Conservation (phyloP, 1,140 invertebrate species). For the Luehdorfia chinensis region DNA sequence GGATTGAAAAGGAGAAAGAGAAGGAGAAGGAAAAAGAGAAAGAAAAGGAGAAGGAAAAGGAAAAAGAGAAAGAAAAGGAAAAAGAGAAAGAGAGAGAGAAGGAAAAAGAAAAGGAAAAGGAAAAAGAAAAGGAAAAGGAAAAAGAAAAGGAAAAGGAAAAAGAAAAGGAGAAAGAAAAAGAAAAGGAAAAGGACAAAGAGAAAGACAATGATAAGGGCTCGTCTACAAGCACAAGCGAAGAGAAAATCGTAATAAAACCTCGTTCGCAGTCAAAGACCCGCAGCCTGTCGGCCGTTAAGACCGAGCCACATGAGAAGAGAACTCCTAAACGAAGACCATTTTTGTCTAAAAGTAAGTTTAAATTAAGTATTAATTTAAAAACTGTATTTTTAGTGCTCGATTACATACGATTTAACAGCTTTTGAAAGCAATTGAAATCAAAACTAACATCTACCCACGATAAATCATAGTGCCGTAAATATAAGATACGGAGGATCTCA, state of each 20-base stretch:
- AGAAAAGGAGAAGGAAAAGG: conserved; percentile 46
- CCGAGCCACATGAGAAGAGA: conserved; percentile 55
- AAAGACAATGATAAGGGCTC: conserved; percentile 43
- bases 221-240: conserved; percentile 40
- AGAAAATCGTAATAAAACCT: conserved; percentile 52
- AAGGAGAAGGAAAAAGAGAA: conserved; percentile 58
- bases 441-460: no score
- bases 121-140: conserved; percentile 44
- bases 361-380: not conserved
- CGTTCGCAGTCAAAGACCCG: conserved; percentile 61
- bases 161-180: conserved; percentile 58
- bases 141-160: conserved; percentile 43
- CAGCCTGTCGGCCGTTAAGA: conserved; percentile 42
- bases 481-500: no score
- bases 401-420: not conserved
- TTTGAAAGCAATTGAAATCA: no score
- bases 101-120: conserved; percentile 40
- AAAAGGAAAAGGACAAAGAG: conserved; percentile 44
- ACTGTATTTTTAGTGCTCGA: not conserved
- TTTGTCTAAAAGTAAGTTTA: conserved; percentile 53
- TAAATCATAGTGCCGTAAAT: no score
- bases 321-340: conserved; percentile 51
- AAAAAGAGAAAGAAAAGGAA: conserved; percentile 45
- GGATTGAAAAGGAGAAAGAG: conserved; percentile 41
- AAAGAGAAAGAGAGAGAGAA: conserved; percentile 61